Conservation (phyloP, 2,113 vertebrate species). For the Sturnus vulgaris region DNA sequence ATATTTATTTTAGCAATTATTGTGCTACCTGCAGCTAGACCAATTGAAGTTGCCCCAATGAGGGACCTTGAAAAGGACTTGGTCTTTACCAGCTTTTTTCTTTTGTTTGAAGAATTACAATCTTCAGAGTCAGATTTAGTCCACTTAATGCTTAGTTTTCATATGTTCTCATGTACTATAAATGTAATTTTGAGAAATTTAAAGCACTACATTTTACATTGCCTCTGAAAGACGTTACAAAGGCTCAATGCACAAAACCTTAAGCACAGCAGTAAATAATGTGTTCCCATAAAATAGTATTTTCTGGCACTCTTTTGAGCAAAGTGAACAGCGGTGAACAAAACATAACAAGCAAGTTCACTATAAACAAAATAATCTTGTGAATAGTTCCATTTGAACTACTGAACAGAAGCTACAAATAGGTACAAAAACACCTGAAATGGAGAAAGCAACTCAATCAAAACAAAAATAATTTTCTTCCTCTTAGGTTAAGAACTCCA, state of each 20-base stretch:
- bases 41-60: not conserved
- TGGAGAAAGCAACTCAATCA: not conserved
- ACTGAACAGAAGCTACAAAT: not conserved
- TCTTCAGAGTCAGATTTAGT: not conserved
- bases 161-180: not conserved
- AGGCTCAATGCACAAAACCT: not conserved
- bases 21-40: not conserved
- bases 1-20: slow-evolving; percentile 22
- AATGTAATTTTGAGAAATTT: not conserved
- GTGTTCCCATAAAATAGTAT: not conserved
- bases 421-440: not conserved
- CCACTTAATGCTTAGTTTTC: not conserved
- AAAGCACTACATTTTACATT: not conserved
- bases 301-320: not conserved
- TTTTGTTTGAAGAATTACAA: not conserved
- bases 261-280: not conserved
- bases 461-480: not conserved
- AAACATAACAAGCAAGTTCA: not conserved
- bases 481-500: not conserved
- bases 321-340: not conserved
- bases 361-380: not conserved
- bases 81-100: not conserved
- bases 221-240: not conserved
- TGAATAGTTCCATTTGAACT: not conserved
- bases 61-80: not conserved